Evolutionary conservation across 2,113 vertebrate species (phyloP).

Genomic region (Gasterosteus aculeatus): DNA sequence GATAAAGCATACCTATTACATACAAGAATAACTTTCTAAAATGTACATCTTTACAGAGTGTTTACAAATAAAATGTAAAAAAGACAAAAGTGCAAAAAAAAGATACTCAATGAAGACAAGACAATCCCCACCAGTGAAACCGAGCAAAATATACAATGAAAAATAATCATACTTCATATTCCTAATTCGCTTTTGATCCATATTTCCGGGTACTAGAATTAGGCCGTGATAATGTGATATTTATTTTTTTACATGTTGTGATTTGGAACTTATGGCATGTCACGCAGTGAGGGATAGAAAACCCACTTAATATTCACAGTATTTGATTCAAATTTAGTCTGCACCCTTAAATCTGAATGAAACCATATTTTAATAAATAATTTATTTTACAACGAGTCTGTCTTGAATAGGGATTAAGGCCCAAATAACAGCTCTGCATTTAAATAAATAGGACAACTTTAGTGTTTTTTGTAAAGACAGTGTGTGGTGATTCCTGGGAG

Average conservation of each 20-base stretch:
- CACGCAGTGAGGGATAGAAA: conserved; percentile 67
- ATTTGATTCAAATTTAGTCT: conserved; percentile 68
- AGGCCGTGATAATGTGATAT: conserved; percentile 57
- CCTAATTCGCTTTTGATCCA: conserved; percentile 57
- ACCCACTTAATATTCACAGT: conserved; percentile 77
- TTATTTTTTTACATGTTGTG: conserved; percentile 39
- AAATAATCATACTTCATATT: conserved; percentile 78
- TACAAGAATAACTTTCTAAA: conserved; percentile 81
- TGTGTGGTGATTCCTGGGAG: conserved; percentile 19
- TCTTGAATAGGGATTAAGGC: conserved; percentile 33
- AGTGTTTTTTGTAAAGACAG: conserved; percentile 16
- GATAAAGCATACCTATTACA: conserved; percentile 77
- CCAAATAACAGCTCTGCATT: conserved; percentile 27
- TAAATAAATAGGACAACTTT: conserved; percentile 62
- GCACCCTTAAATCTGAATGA: conserved; percentile 42
- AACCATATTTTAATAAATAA: conserved; percentile 77
- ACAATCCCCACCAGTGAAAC: conserved; percentile 76
- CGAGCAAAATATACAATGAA: conserved; percentile 67
- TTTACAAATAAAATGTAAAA: conserved; percentile 78
- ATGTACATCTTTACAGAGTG: conserved; percentile 86
- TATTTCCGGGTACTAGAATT: conserved; percentile 63
- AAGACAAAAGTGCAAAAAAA: conserved; percentile 80
- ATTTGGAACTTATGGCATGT: conserved; percentile 32
- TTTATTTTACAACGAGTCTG: conserved; percentile 67
- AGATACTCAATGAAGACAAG: conserved; percentile 69